phyloP scores from a whole-genome alignment of 2,888 invertebrate species.

The Drosophila meridiana region DNA sequence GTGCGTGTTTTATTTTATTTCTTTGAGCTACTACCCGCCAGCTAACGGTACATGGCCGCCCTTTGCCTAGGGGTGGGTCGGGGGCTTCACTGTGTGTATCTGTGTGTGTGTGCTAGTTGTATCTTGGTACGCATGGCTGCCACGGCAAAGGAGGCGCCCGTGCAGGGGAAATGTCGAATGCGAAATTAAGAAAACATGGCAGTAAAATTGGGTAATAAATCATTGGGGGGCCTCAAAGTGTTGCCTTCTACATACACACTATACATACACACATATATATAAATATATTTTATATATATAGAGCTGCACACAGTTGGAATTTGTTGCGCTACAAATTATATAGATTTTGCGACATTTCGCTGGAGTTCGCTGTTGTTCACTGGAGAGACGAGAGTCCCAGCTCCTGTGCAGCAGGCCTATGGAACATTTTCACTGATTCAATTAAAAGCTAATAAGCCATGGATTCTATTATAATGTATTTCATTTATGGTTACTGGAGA shows the following conservation, averaged over 20 bases:
- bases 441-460: constrained; percentile 19
- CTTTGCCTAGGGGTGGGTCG: constrained; percentile 58
- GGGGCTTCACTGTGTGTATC: constrained; percentile 11
- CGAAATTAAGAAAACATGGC: constrained; percentile 83
- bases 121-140: constrained; percentile 70
- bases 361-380: not conserved
- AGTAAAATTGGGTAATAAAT: constrained; percentile 82
- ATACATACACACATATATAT: not conserved
- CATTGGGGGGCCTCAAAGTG: constrained; percentile 78
- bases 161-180: constrained; percentile 82
- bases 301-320: constrained; percentile 59
- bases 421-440: constrained; percentile 10
- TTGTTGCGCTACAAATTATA: constrained; percentile 74
- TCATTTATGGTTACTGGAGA: not conserved
- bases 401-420: constrained; percentile 13
- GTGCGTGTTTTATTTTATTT: constrained; percentile 85
- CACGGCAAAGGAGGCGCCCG: constrained; percentile 58
- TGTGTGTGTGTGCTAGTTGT: constrained; percentile 40
- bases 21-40: constrained; percentile 82
- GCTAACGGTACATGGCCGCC: constrained; percentile 68
- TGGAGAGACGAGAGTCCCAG: not conserved
- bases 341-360: constrained; percentile 62
- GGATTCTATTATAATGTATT: not conserved
- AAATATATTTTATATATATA: not conserved
- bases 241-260: constrained; percentile 62